phyloP scores from a whole-genome alignment of 2,113 vertebrate species.

The Pipa parva region DNA sequence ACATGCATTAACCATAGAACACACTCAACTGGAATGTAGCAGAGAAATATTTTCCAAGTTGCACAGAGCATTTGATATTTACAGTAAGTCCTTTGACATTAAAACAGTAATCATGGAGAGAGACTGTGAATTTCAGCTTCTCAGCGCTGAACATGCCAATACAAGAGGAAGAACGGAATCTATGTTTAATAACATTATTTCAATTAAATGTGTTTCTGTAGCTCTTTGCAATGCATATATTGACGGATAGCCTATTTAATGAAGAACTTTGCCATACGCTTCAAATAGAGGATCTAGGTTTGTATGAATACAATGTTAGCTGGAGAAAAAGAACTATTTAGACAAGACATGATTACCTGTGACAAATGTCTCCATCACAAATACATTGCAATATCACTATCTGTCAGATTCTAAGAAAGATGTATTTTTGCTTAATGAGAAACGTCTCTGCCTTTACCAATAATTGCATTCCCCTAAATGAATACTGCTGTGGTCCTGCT shows the following conservation, averaged over 20 bases:
- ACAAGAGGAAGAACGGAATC: background rate
- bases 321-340: background rate
- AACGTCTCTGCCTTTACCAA: too few relatives aligned
- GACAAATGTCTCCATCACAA: constrained; percentile 10
- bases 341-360: constrained; percentile 8
- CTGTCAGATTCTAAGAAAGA: background rate
- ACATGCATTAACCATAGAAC: constrained; percentile 14
- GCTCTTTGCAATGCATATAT: constrained; percentile 1
- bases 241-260: constrained; percentile 11
- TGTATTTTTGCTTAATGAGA: background rate
- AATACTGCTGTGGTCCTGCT: too few relatives aligned
- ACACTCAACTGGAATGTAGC: background rate
- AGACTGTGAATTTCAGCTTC: background rate
- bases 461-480: too few relatives aligned
- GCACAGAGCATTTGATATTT: background rate
- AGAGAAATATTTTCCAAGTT: background rate
- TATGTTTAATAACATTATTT: constrained; percentile 15
- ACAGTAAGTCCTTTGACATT: background rate
- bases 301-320: background rate
- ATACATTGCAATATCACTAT: constrained; percentile 4
- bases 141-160: background rate
- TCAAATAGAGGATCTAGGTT: background rate
- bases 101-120: background rate
- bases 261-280: background rate
- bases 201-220: constrained; percentile 13